Evolutionary conservation across 1,140 invertebrate species (phyloP), one percentile per base, ranked within the genome.

Genomic region (Drosophila gunungcola): DNA sequence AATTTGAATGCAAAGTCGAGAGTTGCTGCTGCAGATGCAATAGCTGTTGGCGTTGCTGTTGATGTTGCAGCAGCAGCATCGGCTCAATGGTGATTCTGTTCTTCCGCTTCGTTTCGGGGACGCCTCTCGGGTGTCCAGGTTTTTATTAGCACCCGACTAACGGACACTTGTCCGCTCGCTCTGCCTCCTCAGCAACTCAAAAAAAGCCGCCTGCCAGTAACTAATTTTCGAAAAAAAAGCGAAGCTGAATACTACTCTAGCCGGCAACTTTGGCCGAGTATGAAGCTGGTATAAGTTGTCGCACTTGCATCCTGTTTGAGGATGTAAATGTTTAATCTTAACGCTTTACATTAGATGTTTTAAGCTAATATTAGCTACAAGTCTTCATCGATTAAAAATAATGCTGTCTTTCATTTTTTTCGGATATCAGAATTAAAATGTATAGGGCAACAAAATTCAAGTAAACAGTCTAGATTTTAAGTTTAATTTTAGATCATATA

Each of bases 1-100:
- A 82, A 78, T 86, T 85, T 82, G 69, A 72, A 82, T 81, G 83
- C 78, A 72, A 65, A 78, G 60, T 67, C 41, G 74, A 82, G 74
- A 67, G 56, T 52, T 57, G 69, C 55, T 34, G 41, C 13, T 72
- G 39, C 10, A 42, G 45, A 29, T 27, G 39, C 13, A 21, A 13
- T 21, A 53, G 45, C 29, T 52, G 21, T 11, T 61, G 62, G 29
- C 21, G 38, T 32, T 60, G 42, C 27, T 54, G 21, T 42, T 73
- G 49, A 13, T 49, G 29, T 52, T 48, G 49, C 38, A 54, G 45
- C 38, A 54, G 45, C 52, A 64, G 46, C 43, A 56, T 34, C 38
- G 55, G 16, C 41, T 13, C 16, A 43, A 64, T 78, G 46, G 62
- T 69, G 61, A 75, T 81, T 86, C 69, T 54, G 27, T 42, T 74